Conservation (phyloP, 2,797 vertebrate species). For the Characodon lateralis region DNA sequence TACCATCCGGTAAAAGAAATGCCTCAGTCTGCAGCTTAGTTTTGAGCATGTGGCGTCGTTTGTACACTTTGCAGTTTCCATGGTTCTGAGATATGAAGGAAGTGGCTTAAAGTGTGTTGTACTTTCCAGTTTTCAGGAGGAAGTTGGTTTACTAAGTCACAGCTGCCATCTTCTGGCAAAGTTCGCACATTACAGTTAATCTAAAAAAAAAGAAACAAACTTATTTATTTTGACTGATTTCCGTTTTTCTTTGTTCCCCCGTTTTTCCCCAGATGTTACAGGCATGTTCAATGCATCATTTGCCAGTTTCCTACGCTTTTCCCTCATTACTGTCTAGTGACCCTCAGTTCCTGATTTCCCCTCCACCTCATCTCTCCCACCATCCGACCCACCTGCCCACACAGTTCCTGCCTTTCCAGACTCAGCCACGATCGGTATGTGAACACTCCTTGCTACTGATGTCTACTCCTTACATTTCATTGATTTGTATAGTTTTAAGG, state of each 20-base stretch:
- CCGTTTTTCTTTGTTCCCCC: neutral
- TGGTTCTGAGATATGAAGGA: neutral
- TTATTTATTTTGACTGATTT: neutral
- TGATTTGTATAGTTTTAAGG: neutral
- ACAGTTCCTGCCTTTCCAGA: conserved; percentile 95
- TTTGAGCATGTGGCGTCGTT: conserved; percentile 20
- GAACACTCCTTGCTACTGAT: neutral
- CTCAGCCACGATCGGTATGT: conserved; percentile 94
- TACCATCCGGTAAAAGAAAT: conserved; percentile 90
- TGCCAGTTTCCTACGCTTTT: conserved; percentile 94
- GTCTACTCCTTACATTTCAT: neutral
- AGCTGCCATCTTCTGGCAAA: conserved; percentile 70
- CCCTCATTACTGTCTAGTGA: conserved; percentile 94
- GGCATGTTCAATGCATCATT: conserved; percentile 95
- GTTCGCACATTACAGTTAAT: neutral
- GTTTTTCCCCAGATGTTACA: conserved; percentile 87
- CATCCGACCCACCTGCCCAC: conserved; percentile 91
- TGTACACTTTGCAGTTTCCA: conserved; percentile 53
- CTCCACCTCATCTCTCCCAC: conserved; percentile 88
- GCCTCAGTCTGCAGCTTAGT: conserved; percentile 45
- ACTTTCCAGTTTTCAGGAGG: neutral
- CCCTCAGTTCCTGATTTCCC: conserved; percentile 92
- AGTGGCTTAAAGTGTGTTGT: neutral
- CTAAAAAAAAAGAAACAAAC: neutral
- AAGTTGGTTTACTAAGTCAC: conserved; percentile 6